Conservation (phyloP, 2,797 vertebrate genomes). For the Telmatherina bonti region DNA sequence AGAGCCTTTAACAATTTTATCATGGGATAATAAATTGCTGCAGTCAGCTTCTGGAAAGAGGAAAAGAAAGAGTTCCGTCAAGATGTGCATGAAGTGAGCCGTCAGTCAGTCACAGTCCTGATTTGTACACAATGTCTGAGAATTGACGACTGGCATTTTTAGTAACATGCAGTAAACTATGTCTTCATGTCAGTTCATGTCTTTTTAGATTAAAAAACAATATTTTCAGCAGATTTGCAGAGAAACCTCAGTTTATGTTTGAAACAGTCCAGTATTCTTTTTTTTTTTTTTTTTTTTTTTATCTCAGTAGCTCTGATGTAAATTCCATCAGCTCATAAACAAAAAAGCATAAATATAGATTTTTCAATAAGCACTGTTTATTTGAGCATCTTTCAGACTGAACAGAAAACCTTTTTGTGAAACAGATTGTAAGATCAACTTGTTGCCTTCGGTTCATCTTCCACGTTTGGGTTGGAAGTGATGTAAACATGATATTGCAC, state of each 20-base stretch:
- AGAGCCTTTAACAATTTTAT: constrained; percentile 31
- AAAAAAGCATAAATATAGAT: constrained; percentile 13
- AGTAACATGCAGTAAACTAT: constrained; percentile 50
- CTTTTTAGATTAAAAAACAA: constrained; percentile 25
- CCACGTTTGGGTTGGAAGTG: background rate
- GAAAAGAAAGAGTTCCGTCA: constrained; percentile 15
- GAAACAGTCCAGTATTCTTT: constrained; percentile 16
- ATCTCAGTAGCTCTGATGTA: background rate
- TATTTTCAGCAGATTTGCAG: constrained; percentile 24
- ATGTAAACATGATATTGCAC: background rate
- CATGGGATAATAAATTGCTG: constrained; percentile 25
- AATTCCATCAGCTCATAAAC: background rate
- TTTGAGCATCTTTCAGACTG: background rate
- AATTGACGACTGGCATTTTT: constrained; percentile 55
- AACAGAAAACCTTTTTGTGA: background rate
- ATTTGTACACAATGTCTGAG: constrained; percentile 47
- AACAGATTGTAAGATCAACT: background rate
- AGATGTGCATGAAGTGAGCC: constrained; percentile 38
- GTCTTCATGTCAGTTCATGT: constrained; percentile 41
- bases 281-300: background rate
- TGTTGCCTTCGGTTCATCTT: background rate
- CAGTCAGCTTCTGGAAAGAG: constrained; percentile 23
- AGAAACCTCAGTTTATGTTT: constrained; percentile 26
- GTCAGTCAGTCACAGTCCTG: constrained; percentile 48
- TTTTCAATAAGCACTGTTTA: background rate